A percentile compares a stretch with the other conserved stretches of the same genome.
These are phyloP conservation scores for Alexandromys fortis DNA, from an alignment of 2,113 vertebrate species.

Conservation along the genomic window DNA sequence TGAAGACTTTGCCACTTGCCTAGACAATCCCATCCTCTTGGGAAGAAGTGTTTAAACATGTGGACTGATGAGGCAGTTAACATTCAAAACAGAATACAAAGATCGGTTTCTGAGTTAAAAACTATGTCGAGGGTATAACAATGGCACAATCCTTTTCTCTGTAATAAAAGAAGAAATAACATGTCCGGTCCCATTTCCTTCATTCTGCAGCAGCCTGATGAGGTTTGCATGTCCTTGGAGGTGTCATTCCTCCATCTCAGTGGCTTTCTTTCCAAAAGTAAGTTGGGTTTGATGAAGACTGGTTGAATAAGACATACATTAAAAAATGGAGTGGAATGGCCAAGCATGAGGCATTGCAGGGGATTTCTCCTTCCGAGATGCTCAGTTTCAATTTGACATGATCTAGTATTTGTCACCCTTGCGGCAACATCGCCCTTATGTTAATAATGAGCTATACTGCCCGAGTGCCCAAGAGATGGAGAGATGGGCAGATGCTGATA, in stretches of 20 bases:
- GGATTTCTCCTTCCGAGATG: neutral
- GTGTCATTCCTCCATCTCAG: neutral
- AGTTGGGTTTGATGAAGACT: neutral
- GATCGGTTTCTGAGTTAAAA: neutral
- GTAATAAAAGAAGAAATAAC: neutral
- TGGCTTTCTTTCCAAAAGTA: neutral
- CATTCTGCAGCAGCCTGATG: neutral
- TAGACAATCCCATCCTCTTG: neutral
- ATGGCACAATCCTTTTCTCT: neutral
- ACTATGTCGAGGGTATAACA: neutral
- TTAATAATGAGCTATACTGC: neutral
- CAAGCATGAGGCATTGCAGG: neutral
- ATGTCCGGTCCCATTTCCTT: neutral
- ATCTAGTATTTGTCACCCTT: neutral
- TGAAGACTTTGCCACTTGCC: neutral
- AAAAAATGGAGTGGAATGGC: neutral
- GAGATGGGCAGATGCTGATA: neutral
- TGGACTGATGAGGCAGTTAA: too few relatives aligned
- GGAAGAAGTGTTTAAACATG: neutral
- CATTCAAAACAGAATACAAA: neutral
- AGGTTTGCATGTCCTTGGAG: neutral
- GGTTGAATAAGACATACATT: neutral
- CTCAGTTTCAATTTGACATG: neutral
- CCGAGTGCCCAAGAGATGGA: neutral
- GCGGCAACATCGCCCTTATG: neutral